Conservation (phyloP, 2,113 vertebrate species). For the Scomber scombrus region DNA sequence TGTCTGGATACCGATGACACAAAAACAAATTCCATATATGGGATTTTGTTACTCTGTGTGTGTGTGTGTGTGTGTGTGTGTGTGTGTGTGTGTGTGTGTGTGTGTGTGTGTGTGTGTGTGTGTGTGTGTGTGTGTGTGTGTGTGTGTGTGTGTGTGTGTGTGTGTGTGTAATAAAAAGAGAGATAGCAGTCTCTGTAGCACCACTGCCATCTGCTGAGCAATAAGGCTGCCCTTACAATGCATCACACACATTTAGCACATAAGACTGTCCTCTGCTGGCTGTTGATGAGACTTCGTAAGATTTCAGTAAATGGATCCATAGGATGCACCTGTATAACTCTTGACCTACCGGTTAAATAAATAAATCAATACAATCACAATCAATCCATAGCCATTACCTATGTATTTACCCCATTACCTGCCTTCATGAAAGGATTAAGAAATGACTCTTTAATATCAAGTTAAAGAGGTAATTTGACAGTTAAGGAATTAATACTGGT, state of each 20-base stretch:
- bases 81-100: background rate
- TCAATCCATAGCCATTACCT: background rate
- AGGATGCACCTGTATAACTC: background rate
- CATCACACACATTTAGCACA: background rate
- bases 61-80: background rate
- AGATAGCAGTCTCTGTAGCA: background rate
- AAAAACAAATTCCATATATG: background rate
- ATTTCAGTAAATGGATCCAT: background rate
- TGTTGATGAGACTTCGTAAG: background rate
- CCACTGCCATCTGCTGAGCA: background rate
- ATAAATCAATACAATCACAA: background rate
- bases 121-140: background rate
- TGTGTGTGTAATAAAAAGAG: background rate
- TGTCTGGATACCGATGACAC: no score
- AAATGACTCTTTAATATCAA: background rate
- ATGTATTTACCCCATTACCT: background rate
- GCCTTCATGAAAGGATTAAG: background rate
- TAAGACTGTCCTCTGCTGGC: slow-evolving; percentile 36
- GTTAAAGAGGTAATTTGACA: background rate
- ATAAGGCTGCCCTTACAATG: background rate
- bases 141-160: background rate
- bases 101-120: background rate
- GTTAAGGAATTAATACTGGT: background rate
- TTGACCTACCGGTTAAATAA: background rate
- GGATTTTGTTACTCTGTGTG: background rate